These are phyloP conservation scores for Lasioglossum pauxillum DNA, from an alignment of 2,888 invertebrate species.

Conservation along the genomic window DNA sequence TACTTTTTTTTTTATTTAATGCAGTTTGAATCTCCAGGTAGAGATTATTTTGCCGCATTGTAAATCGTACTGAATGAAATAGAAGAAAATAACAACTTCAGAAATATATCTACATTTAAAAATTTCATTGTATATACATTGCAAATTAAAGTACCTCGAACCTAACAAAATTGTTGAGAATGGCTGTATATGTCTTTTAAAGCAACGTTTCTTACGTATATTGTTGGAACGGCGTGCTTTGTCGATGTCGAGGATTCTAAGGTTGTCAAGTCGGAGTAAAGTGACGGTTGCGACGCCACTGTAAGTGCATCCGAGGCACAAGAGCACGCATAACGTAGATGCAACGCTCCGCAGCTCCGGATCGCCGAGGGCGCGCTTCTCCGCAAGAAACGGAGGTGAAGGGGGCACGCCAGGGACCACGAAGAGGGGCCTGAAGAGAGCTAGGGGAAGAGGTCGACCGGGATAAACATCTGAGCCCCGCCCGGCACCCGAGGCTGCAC, in stretches of 20 bases:
- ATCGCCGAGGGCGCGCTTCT: slow-evolving; percentile 79
- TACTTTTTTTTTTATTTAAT: no score
- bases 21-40: no score
- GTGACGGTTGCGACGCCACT: slow-evolving; percentile 78
- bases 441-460: slow-evolving; percentile 82
- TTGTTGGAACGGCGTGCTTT: background rate
- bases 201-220: no score
- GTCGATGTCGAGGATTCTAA: background rate
- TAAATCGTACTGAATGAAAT: no score
- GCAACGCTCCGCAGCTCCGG: slow-evolving; percentile 70
- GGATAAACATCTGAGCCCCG: slow-evolving; percentile 84
- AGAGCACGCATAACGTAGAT: slow-evolving; percentile 78
- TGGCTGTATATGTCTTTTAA: no score
- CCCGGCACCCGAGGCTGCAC: slow-evolving; percentile 83
- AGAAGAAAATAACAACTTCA: no score
- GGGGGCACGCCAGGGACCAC: slow-evolving; percentile 74
- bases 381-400: slow-evolving; percentile 77
- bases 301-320: slow-evolving; percentile 78
- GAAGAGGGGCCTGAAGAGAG: slow-evolving; percentile 69
- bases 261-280: slow-evolving; percentile 30
- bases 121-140: no score
- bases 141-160: no score
- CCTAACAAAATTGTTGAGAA: no score
- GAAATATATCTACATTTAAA: no score
- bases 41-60: no score